Percentiles rank a stretch among this genome's conserved stretches.
Evolutionary conservation across 2,113 vertebrate species (phyloP).

Genomic region (Microtus oregoni): DNA sequence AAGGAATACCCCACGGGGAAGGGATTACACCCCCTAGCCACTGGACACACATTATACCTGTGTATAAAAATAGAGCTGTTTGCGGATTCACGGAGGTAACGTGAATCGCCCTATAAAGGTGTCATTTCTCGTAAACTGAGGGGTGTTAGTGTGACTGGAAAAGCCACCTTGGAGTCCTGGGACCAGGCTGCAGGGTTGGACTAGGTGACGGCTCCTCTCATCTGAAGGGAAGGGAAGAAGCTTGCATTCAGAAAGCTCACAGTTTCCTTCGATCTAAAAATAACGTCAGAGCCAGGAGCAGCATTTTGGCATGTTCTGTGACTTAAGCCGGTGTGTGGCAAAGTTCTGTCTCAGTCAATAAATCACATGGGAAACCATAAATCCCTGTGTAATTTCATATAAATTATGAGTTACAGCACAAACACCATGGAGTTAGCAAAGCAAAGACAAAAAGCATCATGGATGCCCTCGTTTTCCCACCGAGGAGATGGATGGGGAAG

Average conservation of each 20-base stretch:
- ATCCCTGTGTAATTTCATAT: neutral
- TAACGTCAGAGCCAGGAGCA: neutral
- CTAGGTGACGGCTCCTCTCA: no score
- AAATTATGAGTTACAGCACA: neutral
- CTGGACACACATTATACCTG: neutral
- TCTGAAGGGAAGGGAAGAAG: neutral
- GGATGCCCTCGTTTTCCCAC: neutral
- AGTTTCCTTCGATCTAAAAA: conserved; percentile 41
- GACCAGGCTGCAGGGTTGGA: neutral
- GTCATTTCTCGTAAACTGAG: neutral
- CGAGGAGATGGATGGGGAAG: neutral
- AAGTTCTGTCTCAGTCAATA: neutral
- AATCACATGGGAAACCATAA: neutral
- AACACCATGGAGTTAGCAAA: neutral
- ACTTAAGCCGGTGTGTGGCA: neutral
- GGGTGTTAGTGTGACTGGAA: neutral
- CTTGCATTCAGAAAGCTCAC: neutral
- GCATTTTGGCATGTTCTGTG: neutral
- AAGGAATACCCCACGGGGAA: neutral
- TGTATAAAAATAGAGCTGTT: neutral
- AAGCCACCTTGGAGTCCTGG: neutral
- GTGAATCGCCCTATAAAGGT: neutral
- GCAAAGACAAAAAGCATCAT: neutral
- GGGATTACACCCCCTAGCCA: neutral
- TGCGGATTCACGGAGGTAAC: neutral